These are phyloP conservation scores for Notothenia coriiceps DNA, from an alignment of 2,113 vertebrate genomes.

Conservation along the genomic window DNA sequence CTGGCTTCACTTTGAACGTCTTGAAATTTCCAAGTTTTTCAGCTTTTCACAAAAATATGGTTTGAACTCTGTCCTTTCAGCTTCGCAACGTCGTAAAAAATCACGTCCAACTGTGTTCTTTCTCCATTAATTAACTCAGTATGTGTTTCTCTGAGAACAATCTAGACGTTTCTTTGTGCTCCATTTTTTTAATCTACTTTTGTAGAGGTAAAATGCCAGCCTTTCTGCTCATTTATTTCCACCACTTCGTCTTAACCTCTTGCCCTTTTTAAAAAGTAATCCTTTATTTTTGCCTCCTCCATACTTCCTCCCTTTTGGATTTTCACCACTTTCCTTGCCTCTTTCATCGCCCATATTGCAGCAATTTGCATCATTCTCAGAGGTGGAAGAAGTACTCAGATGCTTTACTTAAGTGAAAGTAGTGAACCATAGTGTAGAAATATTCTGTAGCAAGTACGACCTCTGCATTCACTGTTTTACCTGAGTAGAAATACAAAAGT, in stretches of 20 bases:
- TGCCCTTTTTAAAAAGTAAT: conserved; percentile 11
- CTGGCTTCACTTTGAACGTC: conserved; percentile 63
- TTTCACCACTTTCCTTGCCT: conserved; percentile 26
- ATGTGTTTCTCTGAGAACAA: conserved; percentile 33
- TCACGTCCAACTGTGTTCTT: conserved; percentile 48
- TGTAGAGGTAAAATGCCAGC: neutral
- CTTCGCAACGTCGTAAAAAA: conserved; percentile 58
- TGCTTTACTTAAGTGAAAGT: too few relatives aligned
- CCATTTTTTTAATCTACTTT: neutral
- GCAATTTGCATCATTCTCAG: conserved; percentile 27
- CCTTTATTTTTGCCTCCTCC: neutral
- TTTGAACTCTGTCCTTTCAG: conserved; percentile 64
- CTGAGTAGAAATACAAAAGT: too few relatives aligned
- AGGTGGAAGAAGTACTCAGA: too few relatives aligned
- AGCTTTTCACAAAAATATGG: conserved; percentile 52
- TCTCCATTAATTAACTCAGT: conserved; percentile 51
- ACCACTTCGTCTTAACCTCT: conserved; percentile 17
- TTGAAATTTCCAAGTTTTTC: conserved; percentile 67
- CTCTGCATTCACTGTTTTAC: too few relatives aligned
- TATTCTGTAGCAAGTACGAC: too few relatives aligned
- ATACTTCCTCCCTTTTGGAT: neutral
- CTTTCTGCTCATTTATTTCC: conserved; percentile 13
- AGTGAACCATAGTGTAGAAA: too few relatives aligned
- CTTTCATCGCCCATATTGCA: conserved; percentile 43
- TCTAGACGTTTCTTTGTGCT: neutral